Evolutionary conservation across 2,888 invertebrate species (phyloP).

Genomic region (Ephialtes manifestator): DNA sequence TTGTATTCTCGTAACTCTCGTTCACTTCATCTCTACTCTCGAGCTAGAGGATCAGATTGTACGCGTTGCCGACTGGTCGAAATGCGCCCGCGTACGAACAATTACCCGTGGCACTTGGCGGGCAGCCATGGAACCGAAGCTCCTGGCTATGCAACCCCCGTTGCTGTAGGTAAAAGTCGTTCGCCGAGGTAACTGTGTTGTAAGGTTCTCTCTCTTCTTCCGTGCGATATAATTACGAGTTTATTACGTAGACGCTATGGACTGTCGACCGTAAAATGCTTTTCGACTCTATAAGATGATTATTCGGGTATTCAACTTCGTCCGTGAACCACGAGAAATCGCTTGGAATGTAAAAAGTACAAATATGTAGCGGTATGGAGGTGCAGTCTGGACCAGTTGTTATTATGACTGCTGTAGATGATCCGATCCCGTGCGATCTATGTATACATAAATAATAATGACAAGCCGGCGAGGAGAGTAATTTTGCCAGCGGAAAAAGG

Average conservation of each 20-base stretch:
- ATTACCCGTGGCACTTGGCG: slow-evolving; percentile 72
- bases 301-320: slow-evolving; percentile 21
- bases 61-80: slow-evolving; percentile 52
- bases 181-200: slow-evolving; percentile 54
- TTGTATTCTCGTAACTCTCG: slow-evolving; percentile 15
- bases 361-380: slow-evolving; percentile 33
- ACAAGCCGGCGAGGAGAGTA: slow-evolving; percentile 69
- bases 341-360: slow-evolving; percentile 50
- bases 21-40: slow-evolving; percentile 15
- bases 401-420: slow-evolving; percentile 24
- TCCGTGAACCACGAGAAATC: slow-evolving; percentile 29
- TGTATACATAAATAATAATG: slow-evolving; percentile 67
- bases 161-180: slow-evolving; percentile 39
- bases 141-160: slow-evolving; percentile 37
- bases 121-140: slow-evolving; percentile 66
- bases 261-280: slow-evolving; percentile 30
- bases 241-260: slow-evolving; percentile 62
- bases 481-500: slow-evolving; percentile 63
- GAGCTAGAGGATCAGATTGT: slow-evolving; percentile 54
- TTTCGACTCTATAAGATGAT: slow-evolving; percentile 41
- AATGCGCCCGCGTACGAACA: slow-evolving; percentile 68
- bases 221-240: slow-evolving; percentile 60
- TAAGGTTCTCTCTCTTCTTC: slow-evolving; percentile 46
- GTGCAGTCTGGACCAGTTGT: not conserved
- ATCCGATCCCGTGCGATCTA: slow-evolving; percentile 39